Evolutionary conservation across 2,888 invertebrate species (phyloP).

Genomic region (Ichneumoninae sp.): DNA sequence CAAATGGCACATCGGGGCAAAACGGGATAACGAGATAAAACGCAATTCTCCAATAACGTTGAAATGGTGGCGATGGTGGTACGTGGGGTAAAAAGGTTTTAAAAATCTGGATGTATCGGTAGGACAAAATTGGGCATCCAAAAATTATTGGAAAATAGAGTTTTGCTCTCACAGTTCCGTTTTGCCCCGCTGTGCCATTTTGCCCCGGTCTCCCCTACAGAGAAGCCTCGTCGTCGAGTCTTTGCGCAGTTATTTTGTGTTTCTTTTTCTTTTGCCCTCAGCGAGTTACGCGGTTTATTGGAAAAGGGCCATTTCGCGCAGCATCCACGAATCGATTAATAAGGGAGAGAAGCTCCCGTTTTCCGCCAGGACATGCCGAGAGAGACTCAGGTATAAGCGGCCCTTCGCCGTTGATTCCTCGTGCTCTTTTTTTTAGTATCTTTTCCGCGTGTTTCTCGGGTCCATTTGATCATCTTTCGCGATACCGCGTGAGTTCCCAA

Average conservation of each 20-base stretch:
- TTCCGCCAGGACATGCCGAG: slow-evolving; percentile 19
- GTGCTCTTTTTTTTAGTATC: slow-evolving; percentile 12
- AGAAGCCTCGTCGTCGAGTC: slow-evolving; percentile 44
- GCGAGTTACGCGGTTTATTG: slow-evolving; percentile 42
- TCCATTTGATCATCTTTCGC: slow-evolving; percentile 8
- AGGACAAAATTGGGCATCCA: no score
- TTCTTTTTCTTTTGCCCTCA: slow-evolving; percentile 25
- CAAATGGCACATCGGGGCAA: no score
- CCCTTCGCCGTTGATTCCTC: slow-evolving; percentile 34
- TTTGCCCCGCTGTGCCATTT: no score
- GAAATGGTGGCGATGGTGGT: no score
- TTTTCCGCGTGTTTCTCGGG: slow-evolving; percentile 16
- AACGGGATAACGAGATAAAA: no score
- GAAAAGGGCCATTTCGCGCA: slow-evolving; percentile 38
- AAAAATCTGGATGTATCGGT: no score
- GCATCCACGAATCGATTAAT: slow-evolving; percentile 42
- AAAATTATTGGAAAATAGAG: no score
- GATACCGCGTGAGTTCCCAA: background rate
- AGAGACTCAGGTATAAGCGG: slow-evolving; percentile 5
- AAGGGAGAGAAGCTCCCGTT: slow-evolving; percentile 38
- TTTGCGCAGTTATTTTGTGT: slow-evolving; percentile 20
- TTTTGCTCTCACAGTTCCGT: no score
- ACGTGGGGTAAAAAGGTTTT: no score
- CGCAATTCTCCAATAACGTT: no score
- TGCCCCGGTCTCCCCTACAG: no score